A percentile compares a stretch with the other conserved stretches of the same genome.
Conservation (phyloP, 35 echinoderm and acorn worm species). For the Patiria miniata region DNA sequence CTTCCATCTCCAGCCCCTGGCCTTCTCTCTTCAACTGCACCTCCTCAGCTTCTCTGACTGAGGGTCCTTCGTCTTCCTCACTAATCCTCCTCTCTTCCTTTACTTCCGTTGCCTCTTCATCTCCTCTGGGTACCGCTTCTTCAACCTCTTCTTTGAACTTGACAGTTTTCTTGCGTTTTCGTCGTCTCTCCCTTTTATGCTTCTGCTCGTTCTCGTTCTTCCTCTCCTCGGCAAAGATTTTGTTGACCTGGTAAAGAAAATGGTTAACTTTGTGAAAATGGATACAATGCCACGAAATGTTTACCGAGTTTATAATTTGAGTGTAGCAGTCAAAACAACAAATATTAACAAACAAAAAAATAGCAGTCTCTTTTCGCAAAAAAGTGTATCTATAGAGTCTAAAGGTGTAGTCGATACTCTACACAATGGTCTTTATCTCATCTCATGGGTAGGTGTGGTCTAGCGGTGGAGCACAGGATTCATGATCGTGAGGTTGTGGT, state of each 20-base stretch:
- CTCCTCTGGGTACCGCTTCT: not conserved
- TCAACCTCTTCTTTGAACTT: constrained; percentile 13
- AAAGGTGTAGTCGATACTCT: too few relatives aligned
- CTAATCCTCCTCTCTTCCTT: not conserved
- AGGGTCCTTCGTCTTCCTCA: not conserved
- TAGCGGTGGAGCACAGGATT: too few relatives aligned
- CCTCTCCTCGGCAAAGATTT: constrained; percentile 42
- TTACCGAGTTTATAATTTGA: too few relatives aligned
- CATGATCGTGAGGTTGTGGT: too few relatives aligned
- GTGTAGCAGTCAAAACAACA: too few relatives aligned
- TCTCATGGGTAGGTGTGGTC: too few relatives aligned
- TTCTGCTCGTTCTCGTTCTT: constrained; percentile 46
- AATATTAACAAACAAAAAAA: too few relatives aligned
- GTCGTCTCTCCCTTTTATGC: constrained; percentile 52
- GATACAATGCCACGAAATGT: too few relatives aligned
- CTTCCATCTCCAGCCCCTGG: constrained; percentile 17
- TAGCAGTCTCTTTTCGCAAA: too few relatives aligned
- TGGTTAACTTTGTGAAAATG: too few relatives aligned
- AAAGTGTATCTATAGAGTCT: too few relatives aligned
- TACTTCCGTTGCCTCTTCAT: not conserved
- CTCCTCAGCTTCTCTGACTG: not conserved
- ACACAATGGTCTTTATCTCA: too few relatives aligned
- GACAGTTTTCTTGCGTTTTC: constrained; percentile 4
- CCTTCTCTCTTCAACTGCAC: not conserved
- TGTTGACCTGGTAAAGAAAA: constrained; percentile 14